Evolutionary conservation across 2,797 vertebrate genomes (phyloP).

Genomic region (Sebastes matsubarae): DNA sequence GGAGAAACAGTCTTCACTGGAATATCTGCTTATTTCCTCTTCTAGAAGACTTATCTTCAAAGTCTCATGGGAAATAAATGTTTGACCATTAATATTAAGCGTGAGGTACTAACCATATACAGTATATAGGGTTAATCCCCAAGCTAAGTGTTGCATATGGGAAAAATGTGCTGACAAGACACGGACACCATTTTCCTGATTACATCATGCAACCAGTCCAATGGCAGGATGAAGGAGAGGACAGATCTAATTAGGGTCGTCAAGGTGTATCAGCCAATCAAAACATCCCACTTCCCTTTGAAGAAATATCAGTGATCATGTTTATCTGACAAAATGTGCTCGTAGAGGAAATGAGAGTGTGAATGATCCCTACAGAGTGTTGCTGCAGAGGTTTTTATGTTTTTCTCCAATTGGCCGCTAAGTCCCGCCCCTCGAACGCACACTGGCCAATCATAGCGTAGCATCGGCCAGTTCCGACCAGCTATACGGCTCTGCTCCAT

Average conservation of each 20-base stretch:
- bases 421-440: too few species aligned
- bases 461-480: too few species aligned
- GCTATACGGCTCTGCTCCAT: too few species aligned
- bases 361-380: too few species aligned
- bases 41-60: slow-evolving; percentile 8
- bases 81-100: slow-evolving; percentile 39
- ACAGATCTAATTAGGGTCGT: slow-evolving; percentile 27
- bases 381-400: too few species aligned
- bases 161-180: slow-evolving; percentile 57
- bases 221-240: slow-evolving; percentile 6
- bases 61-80: slow-evolving; percentile 39
- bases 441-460: too few species aligned
- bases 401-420: too few species aligned
- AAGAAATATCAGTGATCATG: background rate
- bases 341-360: too few species aligned
- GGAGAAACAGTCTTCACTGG: slow-evolving; percentile 6
- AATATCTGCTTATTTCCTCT: background rate
- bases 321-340: background rate
- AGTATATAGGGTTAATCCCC: slow-evolving; percentile 10
- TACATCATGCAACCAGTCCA: slow-evolving; percentile 18
- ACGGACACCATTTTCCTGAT: slow-evolving; percentile 47
- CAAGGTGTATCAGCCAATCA: slow-evolving; percentile 1
- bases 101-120: background rate
- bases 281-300: background rate
- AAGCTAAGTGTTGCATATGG: background rate